phyloP scores from a whole-genome alignment of 1,140 invertebrate species.

The Hypothenemus hampei region DNA sequence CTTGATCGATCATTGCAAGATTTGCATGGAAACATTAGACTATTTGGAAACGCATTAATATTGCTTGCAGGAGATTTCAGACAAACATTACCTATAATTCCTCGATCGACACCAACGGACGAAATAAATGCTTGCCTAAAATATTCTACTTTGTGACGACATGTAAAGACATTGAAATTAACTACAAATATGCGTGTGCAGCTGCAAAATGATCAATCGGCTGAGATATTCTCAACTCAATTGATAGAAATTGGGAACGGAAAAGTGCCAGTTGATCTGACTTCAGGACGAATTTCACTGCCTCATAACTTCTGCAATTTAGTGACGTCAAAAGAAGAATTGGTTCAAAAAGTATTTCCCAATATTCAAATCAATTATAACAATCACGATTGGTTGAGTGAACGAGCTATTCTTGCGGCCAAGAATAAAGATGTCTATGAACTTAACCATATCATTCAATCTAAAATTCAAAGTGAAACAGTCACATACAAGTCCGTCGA shows the following conservation, averaged over 20 bases:
- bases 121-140: constrained; percentile 47
- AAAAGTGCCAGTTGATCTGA: constrained; percentile 13
- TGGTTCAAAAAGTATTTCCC: constrained; percentile 35
- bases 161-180: constrained; percentile 40
- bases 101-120: constrained; percentile 44
- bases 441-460: constrained; percentile 40
- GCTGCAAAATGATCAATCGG: constrained; percentile 33
- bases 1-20: constrained; percentile 37
- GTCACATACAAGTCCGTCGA: constrained; percentile 44
- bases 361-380: constrained; percentile 35
- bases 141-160: constrained; percentile 43
- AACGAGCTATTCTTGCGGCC: constrained; percentile 40
- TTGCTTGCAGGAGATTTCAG: constrained; percentile 31
- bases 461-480: constrained; percentile 34
- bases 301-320: neutral
- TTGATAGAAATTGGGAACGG: constrained; percentile 35
- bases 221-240: constrained; percentile 33
- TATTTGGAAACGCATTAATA: constrained; percentile 19
- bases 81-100: constrained; percentile 39
- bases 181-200: constrained; percentile 23
- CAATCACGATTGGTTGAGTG: constrained; percentile 38
- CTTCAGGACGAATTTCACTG: neutral
- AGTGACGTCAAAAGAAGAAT: constrained; percentile 25
- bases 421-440: constrained; percentile 42
- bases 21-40: constrained; percentile 9